Evolutionary conservation across 2,797 vertebrate species (phyloP), one percentile per base, ranked within the genome.

Genomic region (Coluber constrictor): DNA sequence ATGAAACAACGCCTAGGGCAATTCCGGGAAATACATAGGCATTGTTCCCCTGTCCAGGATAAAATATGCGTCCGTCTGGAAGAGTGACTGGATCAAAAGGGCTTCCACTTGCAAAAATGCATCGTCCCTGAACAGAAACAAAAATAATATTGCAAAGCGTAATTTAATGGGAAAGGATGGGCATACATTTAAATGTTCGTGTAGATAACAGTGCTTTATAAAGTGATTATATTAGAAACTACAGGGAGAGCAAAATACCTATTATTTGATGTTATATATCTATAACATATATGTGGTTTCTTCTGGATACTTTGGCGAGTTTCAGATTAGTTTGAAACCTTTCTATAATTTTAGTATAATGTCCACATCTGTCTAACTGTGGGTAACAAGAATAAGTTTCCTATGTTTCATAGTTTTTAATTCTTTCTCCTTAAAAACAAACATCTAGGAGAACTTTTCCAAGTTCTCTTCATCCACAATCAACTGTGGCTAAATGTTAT

Each of bases 11-110:
- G 0, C 98, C 99, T 87, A 99, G 98, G 43, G 98, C 99, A 88
- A 99, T 98, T 89, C 99, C 99, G 1, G 99, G 99, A 95, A 99
- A 99, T 96, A 99, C 99, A 51, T 99, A 99, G 89, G 99, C 98
- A 61, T 99, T 99, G 97, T 99, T 99, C 66, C 99, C 99, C 97
- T 99, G 99, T 57, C 99, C 99, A 2, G 99, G 99, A 96, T 97
- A 97, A 51, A 99, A 97, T 1, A 95, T 99, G 93, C 96, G 97
- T 61, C 99, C 99, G 23, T 98, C 97, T 16, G 98, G 97, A 93
- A 99, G 98, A 29, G 98, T 99, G 94, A 99, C 98, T 0, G 98
- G 98, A 96, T 98, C 98, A 95, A 99, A 99, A 6, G 99, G 99
- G 95, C 99, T 99, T 94, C 99, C 99, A 12, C 99, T 99, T 96